These are phyloP conservation scores for Archips crataeganus DNA, from an alignment of 2,888 invertebrate species.

Conservation along the genomic window DNA sequence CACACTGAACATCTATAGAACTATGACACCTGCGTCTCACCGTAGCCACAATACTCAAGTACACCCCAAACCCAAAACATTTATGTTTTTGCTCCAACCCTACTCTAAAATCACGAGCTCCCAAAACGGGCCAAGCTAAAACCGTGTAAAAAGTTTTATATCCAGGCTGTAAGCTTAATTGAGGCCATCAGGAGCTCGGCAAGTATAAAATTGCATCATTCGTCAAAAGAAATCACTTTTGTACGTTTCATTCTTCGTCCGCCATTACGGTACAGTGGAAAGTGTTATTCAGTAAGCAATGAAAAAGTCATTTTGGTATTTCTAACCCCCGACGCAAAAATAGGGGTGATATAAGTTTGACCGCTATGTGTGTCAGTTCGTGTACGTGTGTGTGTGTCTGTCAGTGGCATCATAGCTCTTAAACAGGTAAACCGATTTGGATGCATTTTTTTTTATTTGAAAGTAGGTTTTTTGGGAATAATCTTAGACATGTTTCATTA, in stretches of 20 bases:
- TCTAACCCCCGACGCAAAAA: too few relatives aligned
- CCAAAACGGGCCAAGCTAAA: background rate
- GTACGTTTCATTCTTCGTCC: conserved; percentile 42
- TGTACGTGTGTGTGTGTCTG: too few relatives aligned
- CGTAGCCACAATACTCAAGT: background rate
- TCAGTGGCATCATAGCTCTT: too few relatives aligned
- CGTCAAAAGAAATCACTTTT: conserved; percentile 43
- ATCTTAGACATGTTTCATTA: too few relatives aligned
- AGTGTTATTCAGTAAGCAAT: background rate
- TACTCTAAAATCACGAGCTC: background rate
- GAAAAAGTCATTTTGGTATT: background rate
- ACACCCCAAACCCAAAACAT: background rate
- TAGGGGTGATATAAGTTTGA: too few relatives aligned
- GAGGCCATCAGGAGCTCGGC: conserved; percentile 36
- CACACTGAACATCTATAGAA: background rate
- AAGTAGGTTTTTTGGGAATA: too few relatives aligned
- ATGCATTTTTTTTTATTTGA: too few relatives aligned
- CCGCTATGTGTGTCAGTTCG: too few relatives aligned
- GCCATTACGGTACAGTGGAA: conserved; percentile 30
- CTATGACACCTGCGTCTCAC: background rate
- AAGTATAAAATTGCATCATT: conserved; percentile 44
- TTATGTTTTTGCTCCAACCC: background rate
- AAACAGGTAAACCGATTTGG: too few relatives aligned
- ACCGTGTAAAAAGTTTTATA: conserved; percentile 26
- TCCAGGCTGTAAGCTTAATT: conserved; percentile 29